Conservation (phyloP, 2,797 vertebrate genomes). For the Tapirus indicus region DNA sequence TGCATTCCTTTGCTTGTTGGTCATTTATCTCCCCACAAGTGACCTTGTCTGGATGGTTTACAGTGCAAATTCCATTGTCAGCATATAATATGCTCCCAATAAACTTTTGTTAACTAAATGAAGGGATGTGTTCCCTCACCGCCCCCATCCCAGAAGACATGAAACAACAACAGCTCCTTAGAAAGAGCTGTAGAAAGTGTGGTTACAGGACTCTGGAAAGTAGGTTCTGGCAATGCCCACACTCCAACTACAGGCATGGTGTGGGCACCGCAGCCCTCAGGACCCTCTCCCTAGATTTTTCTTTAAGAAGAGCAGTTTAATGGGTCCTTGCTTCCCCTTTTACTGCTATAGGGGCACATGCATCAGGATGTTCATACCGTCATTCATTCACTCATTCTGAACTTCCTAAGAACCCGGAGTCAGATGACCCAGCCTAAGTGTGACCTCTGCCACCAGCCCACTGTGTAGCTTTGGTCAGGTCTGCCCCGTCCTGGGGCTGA, state of each 20-base stretch:
- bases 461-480: not conserved
- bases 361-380: not conserved
- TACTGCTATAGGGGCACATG: not conserved
- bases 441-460: not conserved
- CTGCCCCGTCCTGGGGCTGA: not conserved
- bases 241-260: not conserved
- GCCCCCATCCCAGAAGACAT: not conserved
- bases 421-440: not conserved
- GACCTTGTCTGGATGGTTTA: not conserved
- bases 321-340: not conserved
- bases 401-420: not conserved
- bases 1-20: not conserved
- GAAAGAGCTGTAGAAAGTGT: not conserved
- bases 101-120: not conserved
- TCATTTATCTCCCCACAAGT: not conserved
- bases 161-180: not conserved
- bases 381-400: not conserved
- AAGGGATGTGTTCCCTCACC: not conserved
- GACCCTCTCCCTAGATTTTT: not conserved
- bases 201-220: not conserved
- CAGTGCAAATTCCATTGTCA: too few species aligned
- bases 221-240: not conserved
- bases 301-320: not conserved
- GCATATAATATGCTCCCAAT: accelerated
- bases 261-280: accelerated